Percentiles rank a stretch among this genome's conserved stretches.
These are phyloP conservation scores for Metopia argyrocephala DNA, from an alignment of 2,888 invertebrate genomes.

Conservation along the genomic window DNA sequence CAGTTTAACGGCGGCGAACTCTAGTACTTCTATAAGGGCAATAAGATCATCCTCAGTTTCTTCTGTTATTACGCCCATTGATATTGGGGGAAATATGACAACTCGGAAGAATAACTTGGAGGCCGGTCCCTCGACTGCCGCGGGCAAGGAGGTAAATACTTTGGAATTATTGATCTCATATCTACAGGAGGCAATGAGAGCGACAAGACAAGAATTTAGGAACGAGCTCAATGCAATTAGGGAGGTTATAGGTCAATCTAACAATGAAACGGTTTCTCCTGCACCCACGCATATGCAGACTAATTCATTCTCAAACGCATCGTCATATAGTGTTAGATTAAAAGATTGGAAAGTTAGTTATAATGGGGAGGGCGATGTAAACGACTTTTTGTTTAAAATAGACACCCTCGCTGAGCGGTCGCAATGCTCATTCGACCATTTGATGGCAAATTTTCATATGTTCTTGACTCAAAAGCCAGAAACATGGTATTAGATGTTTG, in stretches of 20 bases:
- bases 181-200: not conserved
- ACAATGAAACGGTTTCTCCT: not conserved
- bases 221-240: not conserved
- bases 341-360: conserved; percentile 11
- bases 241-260: too few relatives aligned
- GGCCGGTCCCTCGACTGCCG: too few relatives aligned
- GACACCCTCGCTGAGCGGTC: not conserved
- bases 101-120: too few relatives aligned
- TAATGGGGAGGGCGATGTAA: not conserved
- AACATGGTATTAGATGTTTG: not conserved
- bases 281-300: not conserved
- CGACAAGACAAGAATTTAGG: not conserved
- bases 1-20: too few relatives aligned
- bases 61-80: too few relatives aligned
- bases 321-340: not conserved
- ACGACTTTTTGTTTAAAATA: conserved; percentile 9
- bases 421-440: not conserved
- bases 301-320: not conserved
- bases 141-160: too few relatives aligned
- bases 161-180: not conserved
- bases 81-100: too few relatives aligned
- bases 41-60: too few relatives aligned
- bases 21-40: too few relatives aligned
- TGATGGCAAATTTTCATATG: conserved; percentile 1
- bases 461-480: not conserved